Conservation (phyloP, 2,113 vertebrate genomes). For the Sander vitreus region DNA sequence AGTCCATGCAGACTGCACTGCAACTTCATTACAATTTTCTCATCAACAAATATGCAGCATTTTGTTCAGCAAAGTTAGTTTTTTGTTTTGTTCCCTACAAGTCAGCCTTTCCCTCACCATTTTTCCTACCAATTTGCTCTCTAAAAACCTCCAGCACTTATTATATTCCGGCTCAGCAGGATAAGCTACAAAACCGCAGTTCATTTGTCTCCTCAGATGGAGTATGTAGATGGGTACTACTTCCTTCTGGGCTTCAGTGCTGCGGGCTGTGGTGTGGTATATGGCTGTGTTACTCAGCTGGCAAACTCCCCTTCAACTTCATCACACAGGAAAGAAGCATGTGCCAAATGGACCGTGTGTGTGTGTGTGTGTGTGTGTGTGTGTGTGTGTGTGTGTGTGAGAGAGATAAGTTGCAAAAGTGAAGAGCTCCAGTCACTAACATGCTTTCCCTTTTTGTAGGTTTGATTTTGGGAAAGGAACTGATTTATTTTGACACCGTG, state of each 20-base stretch:
- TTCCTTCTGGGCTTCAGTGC: slow-evolving; percentile 61
- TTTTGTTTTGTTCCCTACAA: slow-evolving; percentile 38
- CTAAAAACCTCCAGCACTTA: slow-evolving; percentile 66
- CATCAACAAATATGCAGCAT: slow-evolving; percentile 15
- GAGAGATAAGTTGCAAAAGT: background rate
- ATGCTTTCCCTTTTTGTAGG: background rate
- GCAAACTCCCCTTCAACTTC: slow-evolving; percentile 56
- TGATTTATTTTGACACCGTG: background rate
- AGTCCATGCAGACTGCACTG: no score
- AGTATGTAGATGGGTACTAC: slow-evolving; percentile 63
- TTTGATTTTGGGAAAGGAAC: background rate
- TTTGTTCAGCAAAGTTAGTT: slow-evolving; percentile 54
- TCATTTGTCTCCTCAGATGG: slow-evolving; percentile 76
- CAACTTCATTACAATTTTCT: background rate
- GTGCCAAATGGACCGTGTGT: slow-evolving; percentile 63
- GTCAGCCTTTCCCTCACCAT: slow-evolving; percentile 69
- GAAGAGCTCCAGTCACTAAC: background rate
- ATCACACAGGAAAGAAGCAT: slow-evolving; percentile 53
- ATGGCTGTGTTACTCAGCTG: slow-evolving; percentile 50
- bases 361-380: background rate
- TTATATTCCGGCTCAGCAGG: slow-evolving; percentile 70
- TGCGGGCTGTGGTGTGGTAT: slow-evolving; percentile 64
- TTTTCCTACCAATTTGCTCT: slow-evolving; percentile 67
- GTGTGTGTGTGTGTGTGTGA: background rate
- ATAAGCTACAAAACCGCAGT: slow-evolving; percentile 74